Percentiles rank a stretch among this genome's conserved stretches.
Conservation (phyloP, 2,888 invertebrate genomes). For the Aleiodes alternator region DNA sequence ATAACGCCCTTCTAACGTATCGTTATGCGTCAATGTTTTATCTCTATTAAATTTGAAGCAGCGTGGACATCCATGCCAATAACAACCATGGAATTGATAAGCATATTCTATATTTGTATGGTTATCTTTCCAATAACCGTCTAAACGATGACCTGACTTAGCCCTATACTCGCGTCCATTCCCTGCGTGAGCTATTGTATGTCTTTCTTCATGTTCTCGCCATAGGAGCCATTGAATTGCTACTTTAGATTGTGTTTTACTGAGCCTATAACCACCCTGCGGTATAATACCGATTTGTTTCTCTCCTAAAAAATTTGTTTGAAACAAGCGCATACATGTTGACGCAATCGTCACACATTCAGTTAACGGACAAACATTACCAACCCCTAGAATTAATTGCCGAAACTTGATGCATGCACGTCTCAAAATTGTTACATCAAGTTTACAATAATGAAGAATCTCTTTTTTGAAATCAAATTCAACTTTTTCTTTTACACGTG, state of each 20-base stretch:
- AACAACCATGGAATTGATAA: not conserved
- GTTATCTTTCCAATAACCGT: not conserved
- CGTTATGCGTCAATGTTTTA: too few species aligned
- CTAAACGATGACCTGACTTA: not conserved
- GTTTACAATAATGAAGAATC: not conserved
- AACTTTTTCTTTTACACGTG: not conserved
- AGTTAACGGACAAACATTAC: not conserved
- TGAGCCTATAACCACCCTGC: too few species aligned
- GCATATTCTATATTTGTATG: not conserved
- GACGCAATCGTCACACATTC: not conserved
- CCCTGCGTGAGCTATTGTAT: too few species aligned
- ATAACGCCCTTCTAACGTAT: too few species aligned
- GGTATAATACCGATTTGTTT: not conserved
- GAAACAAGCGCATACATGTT: not conserved
- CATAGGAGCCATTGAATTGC: too few species aligned
- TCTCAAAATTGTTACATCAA: not conserved
- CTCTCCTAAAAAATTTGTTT: not conserved
- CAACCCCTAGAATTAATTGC: not conserved
- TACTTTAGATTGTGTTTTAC: too few species aligned
- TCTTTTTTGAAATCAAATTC: too few species aligned
- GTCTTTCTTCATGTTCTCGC: too few species aligned
- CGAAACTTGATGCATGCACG: not conserved
- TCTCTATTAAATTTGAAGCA: too few species aligned
- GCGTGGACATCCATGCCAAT: not conserved
- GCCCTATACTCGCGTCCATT: not conserved